Evolutionary conservation across 2,888 invertebrate genomes (phyloP).

Genomic region (Pocota personata): DNA sequence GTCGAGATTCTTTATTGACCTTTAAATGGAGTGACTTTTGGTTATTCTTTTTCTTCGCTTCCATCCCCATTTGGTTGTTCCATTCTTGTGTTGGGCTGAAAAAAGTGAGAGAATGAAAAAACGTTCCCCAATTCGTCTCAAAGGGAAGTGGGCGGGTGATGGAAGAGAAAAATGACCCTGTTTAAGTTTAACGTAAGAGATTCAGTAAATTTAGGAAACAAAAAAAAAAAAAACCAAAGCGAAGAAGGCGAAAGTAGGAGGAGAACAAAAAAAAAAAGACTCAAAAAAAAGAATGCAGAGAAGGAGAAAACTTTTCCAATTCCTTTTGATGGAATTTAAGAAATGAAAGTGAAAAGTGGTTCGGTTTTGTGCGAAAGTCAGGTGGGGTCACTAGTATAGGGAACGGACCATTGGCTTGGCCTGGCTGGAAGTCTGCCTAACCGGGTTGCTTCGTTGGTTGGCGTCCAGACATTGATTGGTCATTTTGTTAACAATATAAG

Average conservation of each 20-base stretch:
- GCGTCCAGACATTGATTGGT: constrained; percentile 63
- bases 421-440: background rate
- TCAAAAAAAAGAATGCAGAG: background rate
- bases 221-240: constrained; percentile 9
- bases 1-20: constrained; percentile 69
- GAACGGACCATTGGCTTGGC: background rate
- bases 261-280: background rate
- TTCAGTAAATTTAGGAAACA: constrained; percentile 37
- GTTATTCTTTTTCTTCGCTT: constrained; percentile 30
- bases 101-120: constrained; percentile 15
- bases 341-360: constrained; percentile 71
- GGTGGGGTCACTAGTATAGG: constrained; percentile 14
- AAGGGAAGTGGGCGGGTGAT: constrained; percentile 28
- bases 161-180: constrained; percentile 62
- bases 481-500: constrained; percentile 72
- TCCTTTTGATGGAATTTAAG: constrained; percentile 55
- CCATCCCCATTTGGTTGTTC: background rate
- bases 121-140: constrained; percentile 28
- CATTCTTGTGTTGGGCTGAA: background rate
- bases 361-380: constrained; percentile 36
- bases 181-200: constrained; percentile 51
- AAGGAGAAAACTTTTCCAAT: constrained; percentile 56
- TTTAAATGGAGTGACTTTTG: constrained; percentile 70
- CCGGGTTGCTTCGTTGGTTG: constrained; percentile 23
- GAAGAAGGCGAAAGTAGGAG: constrained; percentile 5